These are phyloP conservation scores for Nephrotoma flavescens DNA, from an alignment of 2,888 invertebrate genomes.

Conservation along the genomic window DNA sequence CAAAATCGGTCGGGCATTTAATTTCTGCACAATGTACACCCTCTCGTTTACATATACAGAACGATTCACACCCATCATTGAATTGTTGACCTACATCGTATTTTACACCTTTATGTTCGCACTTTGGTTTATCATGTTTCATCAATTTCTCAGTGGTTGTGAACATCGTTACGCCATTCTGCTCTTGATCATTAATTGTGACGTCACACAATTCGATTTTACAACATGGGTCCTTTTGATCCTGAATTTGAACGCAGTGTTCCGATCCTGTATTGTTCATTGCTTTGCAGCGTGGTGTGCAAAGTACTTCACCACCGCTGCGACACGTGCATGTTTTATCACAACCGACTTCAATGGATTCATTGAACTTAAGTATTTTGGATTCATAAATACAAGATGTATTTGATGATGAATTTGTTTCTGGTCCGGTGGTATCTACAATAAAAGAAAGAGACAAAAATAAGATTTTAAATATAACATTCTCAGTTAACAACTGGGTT, in stretches of 20 bases:
- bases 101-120: conserved; percentile 22
- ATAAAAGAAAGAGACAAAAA: conserved; percentile 4
- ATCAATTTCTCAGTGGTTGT: conserved; percentile 17
- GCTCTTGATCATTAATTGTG: conserved; percentile 61
- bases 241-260: conserved; percentile 67
- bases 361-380: conserved; percentile 55
- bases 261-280: conserved; percentile 42
- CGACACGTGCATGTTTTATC: conserved; percentile 64
- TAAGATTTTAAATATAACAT: background rate
- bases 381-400: conserved; percentile 30
- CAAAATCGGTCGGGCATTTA: conserved; percentile 71
- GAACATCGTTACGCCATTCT: conserved; percentile 21
- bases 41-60: conserved; percentile 57
- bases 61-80: conserved; percentile 66
- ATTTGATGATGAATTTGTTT: background rate
- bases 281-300: conserved; percentile 52
- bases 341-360: conserved; percentile 67
- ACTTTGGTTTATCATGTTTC: conserved; percentile 10
- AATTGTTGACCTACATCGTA: conserved; percentile 49
- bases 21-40: conserved; percentile 65
- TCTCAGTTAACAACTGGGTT: background rate
- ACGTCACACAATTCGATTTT: conserved; percentile 76
- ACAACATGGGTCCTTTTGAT: conserved; percentile 72
- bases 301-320: conserved; percentile 54
- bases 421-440: conserved; percentile 1